Evolutionary conservation across 2,113 vertebrate species (phyloP).

Genomic region (Tachysurus vachellii): DNA sequence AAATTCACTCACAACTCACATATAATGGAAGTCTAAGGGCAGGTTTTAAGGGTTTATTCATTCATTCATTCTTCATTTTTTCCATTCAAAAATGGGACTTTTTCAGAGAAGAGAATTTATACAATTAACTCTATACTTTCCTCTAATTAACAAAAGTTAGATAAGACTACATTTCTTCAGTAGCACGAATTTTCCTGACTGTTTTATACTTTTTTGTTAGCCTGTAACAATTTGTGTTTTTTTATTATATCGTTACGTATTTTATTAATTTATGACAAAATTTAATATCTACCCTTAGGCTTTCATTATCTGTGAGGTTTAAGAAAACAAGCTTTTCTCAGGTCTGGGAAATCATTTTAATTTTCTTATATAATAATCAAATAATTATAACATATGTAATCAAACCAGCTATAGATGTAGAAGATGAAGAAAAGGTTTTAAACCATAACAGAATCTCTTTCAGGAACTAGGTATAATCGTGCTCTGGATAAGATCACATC

Average conservation of each 20-base stretch:
- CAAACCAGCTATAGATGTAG: neutral
- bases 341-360: neutral
- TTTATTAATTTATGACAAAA: neutral
- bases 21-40: neutral
- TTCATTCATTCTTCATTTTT: neutral
- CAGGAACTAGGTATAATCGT: neutral
- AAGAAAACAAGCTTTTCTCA: neutral
- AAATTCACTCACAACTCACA: neutral
- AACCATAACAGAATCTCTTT: neutral
- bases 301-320: neutral
- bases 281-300: neutral
- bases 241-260: neutral
- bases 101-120: neutral
- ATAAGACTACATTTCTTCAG: neutral
- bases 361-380: neutral
- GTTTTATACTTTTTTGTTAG: neutral
- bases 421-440: neutral
- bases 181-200: neutral
- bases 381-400: neutral
- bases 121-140: neutral
- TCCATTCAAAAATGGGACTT: neutral
- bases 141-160: neutral
- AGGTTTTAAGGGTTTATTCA: neutral
- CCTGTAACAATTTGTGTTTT: neutral
- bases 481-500: neutral